phyloP scores from a whole-genome alignment of 2,113 vertebrate species.

The Athene cunicularia region DNA sequence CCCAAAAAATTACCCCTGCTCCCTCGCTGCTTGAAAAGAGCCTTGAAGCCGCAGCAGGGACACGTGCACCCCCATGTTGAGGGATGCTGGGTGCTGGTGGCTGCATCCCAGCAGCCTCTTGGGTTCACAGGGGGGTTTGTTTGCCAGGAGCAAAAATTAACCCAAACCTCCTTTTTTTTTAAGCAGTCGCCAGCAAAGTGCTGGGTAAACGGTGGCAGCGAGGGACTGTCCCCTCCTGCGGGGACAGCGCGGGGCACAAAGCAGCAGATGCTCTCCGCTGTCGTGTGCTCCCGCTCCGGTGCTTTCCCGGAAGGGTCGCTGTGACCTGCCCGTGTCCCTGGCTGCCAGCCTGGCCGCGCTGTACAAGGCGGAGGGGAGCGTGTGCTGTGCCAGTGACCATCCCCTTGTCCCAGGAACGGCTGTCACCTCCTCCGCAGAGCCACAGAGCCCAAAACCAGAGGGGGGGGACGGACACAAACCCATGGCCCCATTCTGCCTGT shows the following conservation, averaged over 20 bases:
- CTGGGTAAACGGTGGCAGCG: neutral
- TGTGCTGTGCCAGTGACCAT: neutral
- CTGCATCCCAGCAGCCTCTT: neutral
- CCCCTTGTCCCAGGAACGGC: neutral
- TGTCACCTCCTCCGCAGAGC: neutral
- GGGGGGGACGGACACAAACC: neutral
- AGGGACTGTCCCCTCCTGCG: neutral
- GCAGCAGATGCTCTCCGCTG: neutral
- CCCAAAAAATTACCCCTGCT: neutral
- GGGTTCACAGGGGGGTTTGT: neutral
- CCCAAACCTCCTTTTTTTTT: neutral
- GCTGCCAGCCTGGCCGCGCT: neutral
- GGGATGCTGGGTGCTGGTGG: rapidly evolving
- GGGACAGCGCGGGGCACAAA: neutral
- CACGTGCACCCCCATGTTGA: neutral
- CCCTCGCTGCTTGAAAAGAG: neutral
- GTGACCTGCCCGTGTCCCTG: neutral
- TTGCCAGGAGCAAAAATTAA: neutral
- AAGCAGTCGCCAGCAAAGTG: neutral
- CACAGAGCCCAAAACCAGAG: neutral
- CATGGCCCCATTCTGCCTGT: neutral
- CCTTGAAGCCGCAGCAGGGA: neutral
- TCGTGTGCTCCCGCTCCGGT: neutral
- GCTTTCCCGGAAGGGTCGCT: neutral
- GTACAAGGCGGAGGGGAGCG: neutral